Conservation (phyloP, 2,797 vertebrate genomes). For the Scolopax rusticola region DNA sequence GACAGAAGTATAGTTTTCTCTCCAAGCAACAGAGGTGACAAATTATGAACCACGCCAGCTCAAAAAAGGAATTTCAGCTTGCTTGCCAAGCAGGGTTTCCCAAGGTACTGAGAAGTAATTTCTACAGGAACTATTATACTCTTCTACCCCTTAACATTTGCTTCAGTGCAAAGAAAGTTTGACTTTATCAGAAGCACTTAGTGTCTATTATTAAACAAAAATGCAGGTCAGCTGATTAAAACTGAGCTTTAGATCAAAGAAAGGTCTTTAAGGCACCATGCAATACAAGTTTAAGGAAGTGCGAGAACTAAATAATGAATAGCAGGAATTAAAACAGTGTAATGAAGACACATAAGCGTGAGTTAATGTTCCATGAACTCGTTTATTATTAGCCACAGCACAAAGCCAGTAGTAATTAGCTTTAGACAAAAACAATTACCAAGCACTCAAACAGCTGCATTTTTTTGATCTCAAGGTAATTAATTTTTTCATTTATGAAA, state of each 20-base stretch:
- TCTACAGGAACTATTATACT: background rate
- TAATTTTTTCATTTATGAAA: conserved; percentile 40
- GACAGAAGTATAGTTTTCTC: background rate
- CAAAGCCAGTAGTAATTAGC: conserved; percentile 62
- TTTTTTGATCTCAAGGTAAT: conserved; percentile 51
- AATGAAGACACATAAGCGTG: conserved; percentile 1
- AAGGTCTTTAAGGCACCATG: background rate
- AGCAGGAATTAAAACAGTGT: conserved; percentile 42
- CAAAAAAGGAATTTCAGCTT: background rate
- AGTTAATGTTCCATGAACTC: conserved; percentile 32
- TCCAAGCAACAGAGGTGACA: background rate
- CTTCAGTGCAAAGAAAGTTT: background rate
- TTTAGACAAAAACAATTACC: conserved; percentile 57
- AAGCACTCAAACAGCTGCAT: background rate
- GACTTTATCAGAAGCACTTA: background rate
- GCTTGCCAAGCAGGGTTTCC: background rate
- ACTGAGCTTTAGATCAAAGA: background rate
- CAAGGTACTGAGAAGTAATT: background rate
- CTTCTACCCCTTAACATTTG: background rate
- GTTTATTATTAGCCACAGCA: conserved; percentile 53
- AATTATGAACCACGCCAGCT: background rate
- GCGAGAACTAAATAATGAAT: background rate
- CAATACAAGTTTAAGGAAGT: background rate
- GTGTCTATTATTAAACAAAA: background rate
- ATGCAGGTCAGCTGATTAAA: background rate